Evolutionary conservation across 2,888 invertebrate genomes (phyloP).

Genomic region (Heliconius ethilla): DNA sequence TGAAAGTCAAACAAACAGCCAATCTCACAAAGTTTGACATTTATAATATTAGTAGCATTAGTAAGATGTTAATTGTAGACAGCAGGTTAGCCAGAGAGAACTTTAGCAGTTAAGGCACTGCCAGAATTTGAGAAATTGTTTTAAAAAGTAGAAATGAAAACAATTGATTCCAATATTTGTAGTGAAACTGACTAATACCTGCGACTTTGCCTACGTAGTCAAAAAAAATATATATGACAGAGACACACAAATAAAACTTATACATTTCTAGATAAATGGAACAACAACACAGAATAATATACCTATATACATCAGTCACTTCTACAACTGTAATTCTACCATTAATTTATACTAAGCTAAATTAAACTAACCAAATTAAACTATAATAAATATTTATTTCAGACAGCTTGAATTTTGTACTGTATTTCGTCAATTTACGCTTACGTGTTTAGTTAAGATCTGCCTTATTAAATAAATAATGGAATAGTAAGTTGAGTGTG

Average conservation of each 20-base stretch:
- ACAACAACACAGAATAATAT: neutral
- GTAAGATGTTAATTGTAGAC: too few relatives aligned
- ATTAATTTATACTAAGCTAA: neutral
- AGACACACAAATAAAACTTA: too few relatives aligned
- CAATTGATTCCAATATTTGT: too few relatives aligned
- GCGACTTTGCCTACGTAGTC: neutral
- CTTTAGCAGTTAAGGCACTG: too few relatives aligned
- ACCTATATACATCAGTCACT: neutral
- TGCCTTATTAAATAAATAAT: constrained; percentile 2
- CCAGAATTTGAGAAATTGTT: too few relatives aligned
- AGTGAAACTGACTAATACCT: neutral
- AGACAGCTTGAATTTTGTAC: neutral
- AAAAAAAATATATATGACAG: neutral
- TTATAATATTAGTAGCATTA: too few relatives aligned
- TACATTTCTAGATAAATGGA: too few relatives aligned
- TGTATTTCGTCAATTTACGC: neutral
- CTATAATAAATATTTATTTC: constrained; percentile 8
- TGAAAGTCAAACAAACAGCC: too few relatives aligned
- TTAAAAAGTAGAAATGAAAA: too few relatives aligned
- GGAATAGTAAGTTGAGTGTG: neutral
- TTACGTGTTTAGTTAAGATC: neutral
- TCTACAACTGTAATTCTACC: neutral
- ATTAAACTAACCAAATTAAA: neutral
- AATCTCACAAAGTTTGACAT: too few relatives aligned
- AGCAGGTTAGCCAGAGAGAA: too few relatives aligned